Percentiles rank a stretch among this genome's conserved stretches.
phyloP scores from a whole-genome alignment of 2,113 vertebrate genomes.

The Eptesicus fuscus region DNA sequence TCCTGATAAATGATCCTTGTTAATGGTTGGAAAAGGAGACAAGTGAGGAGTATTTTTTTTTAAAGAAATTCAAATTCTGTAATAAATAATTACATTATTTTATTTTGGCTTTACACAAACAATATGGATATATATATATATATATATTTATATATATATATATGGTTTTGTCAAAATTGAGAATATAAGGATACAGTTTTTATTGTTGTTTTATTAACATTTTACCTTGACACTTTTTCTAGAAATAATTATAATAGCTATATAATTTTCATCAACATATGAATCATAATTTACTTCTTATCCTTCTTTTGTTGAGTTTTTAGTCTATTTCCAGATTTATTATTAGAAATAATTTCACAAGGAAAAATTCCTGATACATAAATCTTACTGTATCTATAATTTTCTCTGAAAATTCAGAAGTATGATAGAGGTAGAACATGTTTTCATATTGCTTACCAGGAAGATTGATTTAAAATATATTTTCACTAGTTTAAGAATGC shows the following conservation, averaged over 20 bases:
- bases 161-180: background rate
- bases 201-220: background rate
- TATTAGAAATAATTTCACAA: background rate
- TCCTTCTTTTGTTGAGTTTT: background rate
- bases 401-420: background rate
- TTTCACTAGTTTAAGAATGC: background rate
- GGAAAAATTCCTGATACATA: background rate
- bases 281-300: background rate
- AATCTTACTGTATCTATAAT: background rate
- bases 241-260: background rate
- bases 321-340: background rate
- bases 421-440: background rate
- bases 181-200: background rate
- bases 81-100: background rate
- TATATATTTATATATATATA: background rate
- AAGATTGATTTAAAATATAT: background rate
- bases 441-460: background rate
- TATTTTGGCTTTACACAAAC: background rate
- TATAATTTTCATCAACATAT: background rate
- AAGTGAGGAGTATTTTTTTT: background rate
- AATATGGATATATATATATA: background rate
- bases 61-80: background rate
- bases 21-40: background rate
- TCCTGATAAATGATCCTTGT: background rate
- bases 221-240: background rate